Evolutionary conservation across 2,113 vertebrate species (phyloP).

Genomic region (Gadus chalcogrammus): DNA sequence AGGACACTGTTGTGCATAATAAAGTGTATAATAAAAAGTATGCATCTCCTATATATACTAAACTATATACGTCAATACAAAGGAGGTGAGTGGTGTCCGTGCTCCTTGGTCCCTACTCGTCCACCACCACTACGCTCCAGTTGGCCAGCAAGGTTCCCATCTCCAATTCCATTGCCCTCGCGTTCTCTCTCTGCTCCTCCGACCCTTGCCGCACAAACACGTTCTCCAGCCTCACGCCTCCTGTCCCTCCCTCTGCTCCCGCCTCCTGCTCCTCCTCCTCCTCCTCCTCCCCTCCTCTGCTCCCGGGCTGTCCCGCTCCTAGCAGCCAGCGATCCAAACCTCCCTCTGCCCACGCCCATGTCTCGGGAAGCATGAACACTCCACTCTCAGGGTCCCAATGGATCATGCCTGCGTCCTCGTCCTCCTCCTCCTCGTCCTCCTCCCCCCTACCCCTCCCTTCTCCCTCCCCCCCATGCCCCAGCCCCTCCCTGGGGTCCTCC

Average conservation of each 20-base stretch:
- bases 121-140: constrained; percentile 44
- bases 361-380: background rate
- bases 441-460: background rate
- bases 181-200: constrained; percentile 7
- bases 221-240: constrained; percentile 27
- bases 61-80: background rate
- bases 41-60: no score
- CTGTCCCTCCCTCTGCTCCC: background rate
- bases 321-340: constrained; percentile 4
- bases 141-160: constrained; percentile 27
- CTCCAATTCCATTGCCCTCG: background rate
- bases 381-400: constrained; percentile 10
- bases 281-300: constrained; percentile 20
- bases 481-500: background rate
- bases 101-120: constrained; percentile 9
- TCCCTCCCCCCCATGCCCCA: background rate
- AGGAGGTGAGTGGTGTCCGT: background rate
- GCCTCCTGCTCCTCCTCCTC: background rate
- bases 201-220: constrained; percentile 43
- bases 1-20: no score
- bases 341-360: background rate
- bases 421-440: background rate
- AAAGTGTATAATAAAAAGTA: no score
- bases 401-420: background rate
- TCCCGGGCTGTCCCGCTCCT: constrained; percentile 17